phyloP scores from a whole-genome alignment of 2,797 vertebrate genomes.

The Pangasius mekongensis region DNA sequence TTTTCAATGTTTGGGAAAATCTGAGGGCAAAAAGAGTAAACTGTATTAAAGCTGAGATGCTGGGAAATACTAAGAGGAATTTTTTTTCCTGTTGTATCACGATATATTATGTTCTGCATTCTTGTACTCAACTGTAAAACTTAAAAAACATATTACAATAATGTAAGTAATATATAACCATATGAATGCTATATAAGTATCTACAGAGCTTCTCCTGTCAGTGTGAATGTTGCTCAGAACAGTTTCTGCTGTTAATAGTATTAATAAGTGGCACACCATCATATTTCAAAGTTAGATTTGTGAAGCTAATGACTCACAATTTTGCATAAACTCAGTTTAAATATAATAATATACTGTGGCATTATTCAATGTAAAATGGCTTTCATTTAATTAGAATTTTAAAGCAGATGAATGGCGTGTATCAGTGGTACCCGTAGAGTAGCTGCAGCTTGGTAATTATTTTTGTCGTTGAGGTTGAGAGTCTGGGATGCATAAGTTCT shows the following conservation, averaged over 20 bases:
- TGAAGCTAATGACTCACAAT: not conserved
- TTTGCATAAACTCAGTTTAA: not conserved
- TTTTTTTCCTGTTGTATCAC: not conserved
- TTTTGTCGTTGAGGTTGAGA: constrained; percentile 73
- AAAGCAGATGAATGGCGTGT: not conserved
- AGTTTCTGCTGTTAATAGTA: not conserved
- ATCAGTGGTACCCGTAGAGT: constrained; percentile 75
- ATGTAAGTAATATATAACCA: not conserved
- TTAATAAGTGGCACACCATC: not conserved
- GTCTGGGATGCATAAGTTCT: constrained; percentile 63
- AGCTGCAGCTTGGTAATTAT: constrained; percentile 77
- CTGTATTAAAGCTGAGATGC: not conserved
- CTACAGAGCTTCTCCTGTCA: not conserved
- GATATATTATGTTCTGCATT: not conserved
- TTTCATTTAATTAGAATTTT: not conserved
- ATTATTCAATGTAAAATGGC: not conserved
- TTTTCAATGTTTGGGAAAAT: constrained; percentile 69
- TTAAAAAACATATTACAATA: not conserved
- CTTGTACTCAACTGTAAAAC: not conserved
- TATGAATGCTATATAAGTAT: not conserved
- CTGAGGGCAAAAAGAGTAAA: constrained; percentile 53
- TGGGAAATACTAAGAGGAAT: not conserved
- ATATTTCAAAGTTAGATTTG: not conserved
- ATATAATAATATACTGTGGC: not conserved
- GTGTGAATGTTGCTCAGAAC: not conserved